Percentiles rank a stretch among this genome's conserved stretches.
These are phyloP conservation scores for Aspidiotus rigidus DNA, from an alignment of 2,888 invertebrate genomes.

Conservation along the genomic window DNA sequence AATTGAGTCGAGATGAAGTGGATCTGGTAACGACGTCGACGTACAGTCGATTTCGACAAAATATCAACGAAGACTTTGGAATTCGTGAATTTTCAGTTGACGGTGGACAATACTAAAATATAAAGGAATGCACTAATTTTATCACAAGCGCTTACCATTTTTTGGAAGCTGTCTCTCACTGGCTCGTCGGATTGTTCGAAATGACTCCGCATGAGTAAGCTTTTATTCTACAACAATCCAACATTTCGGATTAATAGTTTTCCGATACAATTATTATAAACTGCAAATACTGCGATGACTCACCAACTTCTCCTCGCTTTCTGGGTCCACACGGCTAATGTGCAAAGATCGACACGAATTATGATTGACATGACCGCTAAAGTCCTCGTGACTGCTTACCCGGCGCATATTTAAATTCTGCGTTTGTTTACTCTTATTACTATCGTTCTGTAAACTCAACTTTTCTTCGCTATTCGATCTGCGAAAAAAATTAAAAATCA, in stretches of 20 bases:
- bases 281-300: slow-evolving; percentile 1
- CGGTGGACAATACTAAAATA: not conserved
- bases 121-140: slow-evolving; percentile 9
- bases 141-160: slow-evolving; percentile 10
- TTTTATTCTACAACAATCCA: not conserved
- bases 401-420: slow-evolving; percentile 27
- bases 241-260: not conserved
- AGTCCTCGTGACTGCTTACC: slow-evolving; percentile 32
- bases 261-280: not conserved
- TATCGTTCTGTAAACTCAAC: slow-evolving; percentile 16
- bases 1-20: no score
- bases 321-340: not conserved
- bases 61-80: no score
- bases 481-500: not conserved
- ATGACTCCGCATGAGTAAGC: not conserved
- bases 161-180: slow-evolving; percentile 24
- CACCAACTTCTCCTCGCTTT: not conserved
- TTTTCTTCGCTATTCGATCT: slow-evolving; percentile 33
- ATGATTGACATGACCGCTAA: slow-evolving; percentile 19
- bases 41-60: no score
- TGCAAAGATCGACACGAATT: slow-evolving; percentile 18
- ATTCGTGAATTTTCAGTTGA: no score
- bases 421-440: slow-evolving; percentile 9
- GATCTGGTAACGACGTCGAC: no score
- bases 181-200: slow-evolving; percentile 22